phyloP scores from a whole-genome alignment of 2,797 vertebrate species.

The Sebastolobus alascanus region DNA sequence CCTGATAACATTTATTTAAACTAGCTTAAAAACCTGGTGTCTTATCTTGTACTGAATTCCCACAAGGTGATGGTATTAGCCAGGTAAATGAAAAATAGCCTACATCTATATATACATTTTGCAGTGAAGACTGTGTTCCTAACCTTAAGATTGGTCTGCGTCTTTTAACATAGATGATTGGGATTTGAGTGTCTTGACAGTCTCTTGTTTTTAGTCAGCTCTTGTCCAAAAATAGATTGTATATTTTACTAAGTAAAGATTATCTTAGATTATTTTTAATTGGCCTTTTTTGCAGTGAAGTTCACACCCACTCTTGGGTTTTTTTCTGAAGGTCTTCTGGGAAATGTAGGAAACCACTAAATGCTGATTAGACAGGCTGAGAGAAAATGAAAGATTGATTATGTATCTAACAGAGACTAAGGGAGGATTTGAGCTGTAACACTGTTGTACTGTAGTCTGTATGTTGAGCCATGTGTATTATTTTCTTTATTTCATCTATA shows the following conservation, averaged over 20 bases:
- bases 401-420: neutral
- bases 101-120: too few relatives aligned
- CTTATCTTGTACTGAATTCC: too few relatives aligned
- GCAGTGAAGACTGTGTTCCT: too few relatives aligned
- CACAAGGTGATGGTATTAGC: too few relatives aligned
- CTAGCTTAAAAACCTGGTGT: too few relatives aligned
- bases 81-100: too few relatives aligned
- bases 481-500: conserved; percentile 33
- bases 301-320: neutral
- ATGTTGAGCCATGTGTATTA: conserved; percentile 18
- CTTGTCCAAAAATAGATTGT: neutral
- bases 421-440: neutral
- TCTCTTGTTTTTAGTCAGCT: neutral
- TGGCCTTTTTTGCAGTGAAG: neutral
- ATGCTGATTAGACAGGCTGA: neutral
- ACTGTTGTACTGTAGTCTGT: neutral
- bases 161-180: neutral
- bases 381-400: conserved; percentile 17
- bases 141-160: too few relatives aligned
- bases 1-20: too few relatives aligned
- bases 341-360: conserved; percentile 5
- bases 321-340: conserved; percentile 12
- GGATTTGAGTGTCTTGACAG: conserved; percentile 1
- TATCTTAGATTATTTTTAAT: neutral
- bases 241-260: neutral